Conservation (phyloP, 2,113 vertebrate species). For the Choloepus hoffmanni region DNA sequence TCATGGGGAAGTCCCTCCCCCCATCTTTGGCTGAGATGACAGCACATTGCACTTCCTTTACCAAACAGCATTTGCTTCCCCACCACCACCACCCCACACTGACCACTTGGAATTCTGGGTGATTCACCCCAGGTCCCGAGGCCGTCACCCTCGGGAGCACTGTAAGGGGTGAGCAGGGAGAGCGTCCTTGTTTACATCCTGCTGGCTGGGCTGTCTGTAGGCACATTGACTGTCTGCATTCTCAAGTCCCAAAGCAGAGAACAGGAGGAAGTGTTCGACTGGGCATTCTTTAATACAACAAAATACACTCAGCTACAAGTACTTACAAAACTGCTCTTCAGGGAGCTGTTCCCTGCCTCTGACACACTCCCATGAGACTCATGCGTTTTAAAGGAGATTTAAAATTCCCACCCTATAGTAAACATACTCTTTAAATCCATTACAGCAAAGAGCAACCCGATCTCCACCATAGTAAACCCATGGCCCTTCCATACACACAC, state of each 20-base stretch:
- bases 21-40: background rate
- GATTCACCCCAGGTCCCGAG: background rate
- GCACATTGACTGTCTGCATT: background rate
- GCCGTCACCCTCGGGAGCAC: background rate
- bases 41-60: no score
- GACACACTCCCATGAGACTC: constrained; percentile 9
- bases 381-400: constrained; percentile 33
- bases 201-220: background rate
- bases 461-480: background rate
- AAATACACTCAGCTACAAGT: constrained; percentile 54
- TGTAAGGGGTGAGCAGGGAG: background rate
- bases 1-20: no score
- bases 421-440: background rate
- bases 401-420: constrained; percentile 34
- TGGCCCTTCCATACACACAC: fast-evolving
- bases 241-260: background rate
- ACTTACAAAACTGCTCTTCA: background rate
- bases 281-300: constrained; percentile 48
- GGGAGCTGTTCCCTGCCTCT: constrained; percentile 24
- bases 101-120: background rate
- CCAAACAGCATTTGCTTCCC: no score
- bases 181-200: background rate
- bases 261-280: background rate
- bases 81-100: fast-evolving
- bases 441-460: background rate